Base-by-base conservation (phyloP, 1,140 invertebrate species). In the Dreissena rostriformis region DNA sequence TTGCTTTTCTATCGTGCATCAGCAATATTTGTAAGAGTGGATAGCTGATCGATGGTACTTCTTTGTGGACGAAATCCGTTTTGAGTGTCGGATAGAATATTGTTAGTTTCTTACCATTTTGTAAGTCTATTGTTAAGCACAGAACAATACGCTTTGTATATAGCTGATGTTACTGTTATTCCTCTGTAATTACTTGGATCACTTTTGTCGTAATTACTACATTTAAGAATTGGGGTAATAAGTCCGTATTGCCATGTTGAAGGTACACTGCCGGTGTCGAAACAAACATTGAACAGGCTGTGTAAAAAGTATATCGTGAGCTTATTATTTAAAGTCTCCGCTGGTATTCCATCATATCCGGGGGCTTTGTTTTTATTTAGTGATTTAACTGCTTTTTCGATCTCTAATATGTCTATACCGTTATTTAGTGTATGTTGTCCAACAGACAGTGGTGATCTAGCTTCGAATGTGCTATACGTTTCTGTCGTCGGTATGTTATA, bases 51-150 rank as follows among this genome's bases (percentile, higher is more conserved):
- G 24, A 74, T 81, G 5, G 72, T 76, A 72, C 72, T 74, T 57
- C 77, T 51, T 57, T 71, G 65, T 73, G 66, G 65, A 17, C 84
- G 71, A 29, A 80, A 85, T 22, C 76, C 84, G 63, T 81, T 85
- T 85, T 81, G 76, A 24, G 39, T 61, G 28, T 85, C 70, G 11
- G 24, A 28, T 66, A 81, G 66, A 15, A 61, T 39, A 49, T 81
- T 49, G 51, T 61, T 85, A 49, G 6, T 28, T 26, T 84, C 82
- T 26, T 24, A 0, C 55, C 53, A 84, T 52, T 28, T 5, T 11
- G 24, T 29, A 10, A 66, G 53, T 49, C 83, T 55, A 17, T 72
- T 74, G 51, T 81, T 85, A 12, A 85, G 49, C 26, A 80, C 61
- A 67, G 22, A 29, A 55, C 71, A 79, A 65, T 73, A 85, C 22